Base-by-base conservation (phyloP, 2,113 vertebrate genomes). In the Proterorhinus semilunaris region DNA sequence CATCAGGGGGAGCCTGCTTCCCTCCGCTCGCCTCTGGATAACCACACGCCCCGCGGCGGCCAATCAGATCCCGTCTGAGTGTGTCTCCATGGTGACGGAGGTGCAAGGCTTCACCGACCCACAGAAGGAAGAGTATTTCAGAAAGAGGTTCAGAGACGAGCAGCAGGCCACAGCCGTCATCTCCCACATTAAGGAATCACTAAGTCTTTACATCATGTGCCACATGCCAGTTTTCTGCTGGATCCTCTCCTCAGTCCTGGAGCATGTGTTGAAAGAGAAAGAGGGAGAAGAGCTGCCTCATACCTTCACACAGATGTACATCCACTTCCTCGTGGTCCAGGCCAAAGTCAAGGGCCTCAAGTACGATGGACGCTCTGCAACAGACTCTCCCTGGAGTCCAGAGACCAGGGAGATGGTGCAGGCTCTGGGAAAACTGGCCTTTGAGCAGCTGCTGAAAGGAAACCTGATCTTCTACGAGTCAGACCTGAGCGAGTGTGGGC, bases 191-290 rank as follows among this genome's bases (percentile, higher is more conserved):
- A 58, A 69, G 59, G 45, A 11, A 8, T 64, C 66, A 7, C 66
- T n/a, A 44, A 75, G 66, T 62, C 73, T 75, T 52, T 48, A 75
- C 61, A 75, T 65, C 61, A 75, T 75, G 73, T 75, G 73, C 61
- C 66, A 75, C 67, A 69, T 69, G 46, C 73, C 74, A 21, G 48
- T 76, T 63, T 76, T 76, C 74, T 76, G 74, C 63, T 76, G 74
- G 62, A 71, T 68, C 71, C 49, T 8, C n/a, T 49, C 62, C 5
- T 66, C 43, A 27, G 74, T 76, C n/a, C 74, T 81, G 71, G 2
- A 0, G 68, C 44, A 7, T 75, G 61, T 75, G 36, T 8, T 59
- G 6, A 50, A 50, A 21, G 9, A 52, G 44, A 48, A 1, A 15
- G 21, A 21, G 21, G 15, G 16, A 12, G 43, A 50, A 70, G 15